Conservation (phyloP, 2,888 invertebrate species). For the Calephelis perditalis region DNA sequence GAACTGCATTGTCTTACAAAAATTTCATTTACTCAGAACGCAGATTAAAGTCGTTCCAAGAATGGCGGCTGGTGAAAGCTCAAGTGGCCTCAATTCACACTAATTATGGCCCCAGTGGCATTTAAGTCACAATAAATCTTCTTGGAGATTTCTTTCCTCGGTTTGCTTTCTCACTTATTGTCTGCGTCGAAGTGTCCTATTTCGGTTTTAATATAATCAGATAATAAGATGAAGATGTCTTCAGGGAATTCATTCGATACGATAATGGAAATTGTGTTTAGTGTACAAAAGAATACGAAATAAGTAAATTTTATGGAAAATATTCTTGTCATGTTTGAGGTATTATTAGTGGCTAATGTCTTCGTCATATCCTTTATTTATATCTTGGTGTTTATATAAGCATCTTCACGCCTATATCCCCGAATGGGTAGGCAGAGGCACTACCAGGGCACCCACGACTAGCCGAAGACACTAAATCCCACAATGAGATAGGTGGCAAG, state of each 20-base stretch:
- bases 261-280: slow-evolving; percentile 1
- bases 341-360: too few relatives aligned
- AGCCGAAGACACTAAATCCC: too few relatives aligned
- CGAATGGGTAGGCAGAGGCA: too few relatives aligned
- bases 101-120: slow-evolving; percentile 16
- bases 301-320: not conserved
- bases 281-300: not conserved
- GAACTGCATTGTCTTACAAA: too few relatives aligned
- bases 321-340: too few relatives aligned
- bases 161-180: slow-evolving; percentile 15
- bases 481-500: too few relatives aligned
- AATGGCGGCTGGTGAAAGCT: slow-evolving; percentile 8
- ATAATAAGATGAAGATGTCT: slow-evolving; percentile 9
- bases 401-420: too few relatives aligned
- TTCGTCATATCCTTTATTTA: too few relatives aligned
- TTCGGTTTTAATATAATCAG: slow-evolving; percentile 15
- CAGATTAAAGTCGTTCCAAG: slow-evolving; percentile 1
- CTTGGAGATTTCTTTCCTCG: slow-evolving; percentile 11
- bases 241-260: slow-evolving; percentile 2
- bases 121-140: slow-evolving; percentile 19
- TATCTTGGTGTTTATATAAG: too few relatives aligned
- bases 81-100: slow-evolving; percentile 14
- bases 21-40: not conserved
- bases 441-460: too few relatives aligned
- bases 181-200: slow-evolving; percentile 17